Evolutionary conservation across 2,888 invertebrate species (phyloP).

Genomic region (Polyploca ridens): DNA sequence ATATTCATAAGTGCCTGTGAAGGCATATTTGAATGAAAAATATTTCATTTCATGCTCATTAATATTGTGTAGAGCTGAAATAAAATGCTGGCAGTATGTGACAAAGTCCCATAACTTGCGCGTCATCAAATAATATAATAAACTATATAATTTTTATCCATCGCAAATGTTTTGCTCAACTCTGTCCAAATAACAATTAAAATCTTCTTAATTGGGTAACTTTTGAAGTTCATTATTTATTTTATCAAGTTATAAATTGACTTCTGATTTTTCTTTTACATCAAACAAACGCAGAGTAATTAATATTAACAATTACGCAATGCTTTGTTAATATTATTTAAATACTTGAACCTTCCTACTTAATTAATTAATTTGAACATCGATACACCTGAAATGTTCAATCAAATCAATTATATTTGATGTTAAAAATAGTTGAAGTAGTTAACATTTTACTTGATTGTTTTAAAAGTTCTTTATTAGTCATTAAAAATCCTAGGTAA

Average conservation of each 20-base stretch:
- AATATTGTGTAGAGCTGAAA: too few species aligned
- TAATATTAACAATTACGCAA: background rate
- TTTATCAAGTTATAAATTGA: constrained; percentile 1
- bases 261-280: background rate
- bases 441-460: too few species aligned
- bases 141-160: background rate
- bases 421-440: background rate
- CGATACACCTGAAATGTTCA: background rate
- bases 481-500: too few species aligned
- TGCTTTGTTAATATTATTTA: background rate
- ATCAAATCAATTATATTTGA: background rate
- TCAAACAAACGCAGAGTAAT: background rate
- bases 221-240: constrained; percentile 4
- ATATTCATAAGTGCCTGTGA: too few species aligned
- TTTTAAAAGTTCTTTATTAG: too few species aligned
- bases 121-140: too few species aligned
- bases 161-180: background rate
- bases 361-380: background rate
- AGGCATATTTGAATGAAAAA: too few species aligned
- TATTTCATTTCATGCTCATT: too few species aligned
- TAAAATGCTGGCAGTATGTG: background rate
- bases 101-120: too few species aligned
- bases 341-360: too few species aligned
- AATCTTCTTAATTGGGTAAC: background rate
- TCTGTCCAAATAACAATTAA: background rate